Evolutionary conservation across 2,113 vertebrate species (phyloP).

Genomic region (Thamnophis sirtalis): DNA sequence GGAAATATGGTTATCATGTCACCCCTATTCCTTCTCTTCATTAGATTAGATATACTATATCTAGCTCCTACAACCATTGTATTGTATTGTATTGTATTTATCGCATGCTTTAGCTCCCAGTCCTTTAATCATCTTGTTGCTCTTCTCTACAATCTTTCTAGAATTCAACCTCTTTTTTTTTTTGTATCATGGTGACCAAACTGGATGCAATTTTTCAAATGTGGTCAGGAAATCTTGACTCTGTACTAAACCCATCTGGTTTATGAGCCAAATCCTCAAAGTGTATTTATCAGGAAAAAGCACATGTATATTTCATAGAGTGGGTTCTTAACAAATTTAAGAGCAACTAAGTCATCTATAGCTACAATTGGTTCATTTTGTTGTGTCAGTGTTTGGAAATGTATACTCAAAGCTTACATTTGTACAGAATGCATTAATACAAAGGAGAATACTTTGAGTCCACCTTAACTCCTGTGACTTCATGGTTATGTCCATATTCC

Average conservation of each 20-base stretch:
- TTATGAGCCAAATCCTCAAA: background rate
- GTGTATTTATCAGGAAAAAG: constrained; percentile 1
- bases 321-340: background rate
- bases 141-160: background rate
- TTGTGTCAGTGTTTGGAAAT: background rate
- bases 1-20: background rate
- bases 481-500: background rate
- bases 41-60: background rate
- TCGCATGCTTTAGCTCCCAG: background rate
- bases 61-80: background rate
- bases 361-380: background rate
- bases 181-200: background rate
- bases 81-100: no score
- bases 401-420: background rate
- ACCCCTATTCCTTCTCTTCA: background rate
- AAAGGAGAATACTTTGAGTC: background rate
- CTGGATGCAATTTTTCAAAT: background rate
- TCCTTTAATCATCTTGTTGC: background rate
- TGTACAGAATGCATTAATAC: background rate
- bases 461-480: background rate
- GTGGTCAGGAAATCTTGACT: background rate
- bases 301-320: background rate
- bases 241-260: background rate
- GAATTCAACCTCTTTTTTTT: background rate
- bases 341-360: constrained; percentile 4